phyloP scores from a whole-genome alignment of 1,140 invertebrate species.

The Drosophila equinoxialis region DNA sequence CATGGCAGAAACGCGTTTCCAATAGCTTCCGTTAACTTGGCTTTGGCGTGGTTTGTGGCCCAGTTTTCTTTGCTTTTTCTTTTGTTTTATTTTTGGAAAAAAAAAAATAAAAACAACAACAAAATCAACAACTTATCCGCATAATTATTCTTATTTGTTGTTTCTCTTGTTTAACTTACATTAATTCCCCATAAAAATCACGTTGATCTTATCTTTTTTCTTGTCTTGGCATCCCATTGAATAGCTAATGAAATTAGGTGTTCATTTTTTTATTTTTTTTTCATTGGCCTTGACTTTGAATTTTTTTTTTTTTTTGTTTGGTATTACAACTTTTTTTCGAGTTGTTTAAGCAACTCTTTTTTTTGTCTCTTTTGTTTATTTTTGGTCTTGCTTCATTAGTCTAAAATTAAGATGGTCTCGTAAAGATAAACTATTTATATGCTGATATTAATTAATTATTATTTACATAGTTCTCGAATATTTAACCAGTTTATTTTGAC shows the following conservation, averaged over 20 bases:
- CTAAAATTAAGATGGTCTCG: constrained; percentile 44
- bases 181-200: background rate
- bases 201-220: constrained; percentile 4
- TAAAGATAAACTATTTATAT: constrained; percentile 40
- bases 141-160: background rate
- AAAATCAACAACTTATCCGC: background rate
- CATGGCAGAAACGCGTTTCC: constrained; percentile 43
- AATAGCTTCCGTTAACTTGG: constrained; percentile 57
- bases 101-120: no score
- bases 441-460: constrained; percentile 41
- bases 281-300: constrained; percentile 57
- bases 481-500: constrained; percentile 19
- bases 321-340: background rate
- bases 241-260: constrained; percentile 9
- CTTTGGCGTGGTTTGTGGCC: constrained; percentile 17
- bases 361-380: constrained; percentile 21
- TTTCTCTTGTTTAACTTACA: constrained; percentile 1
- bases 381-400: constrained; percentile 20
- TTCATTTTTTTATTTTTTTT: background rate
- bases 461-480: constrained; percentile 32
- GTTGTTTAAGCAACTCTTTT: background rate
- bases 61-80: constrained; percentile 12
- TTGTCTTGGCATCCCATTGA: constrained; percentile 12
- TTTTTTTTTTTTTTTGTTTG: constrained; percentile 15
- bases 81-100: background rate